phyloP scores from a whole-genome alignment of 2,113 vertebrate genomes.

The Tachysurus vachellii region DNA sequence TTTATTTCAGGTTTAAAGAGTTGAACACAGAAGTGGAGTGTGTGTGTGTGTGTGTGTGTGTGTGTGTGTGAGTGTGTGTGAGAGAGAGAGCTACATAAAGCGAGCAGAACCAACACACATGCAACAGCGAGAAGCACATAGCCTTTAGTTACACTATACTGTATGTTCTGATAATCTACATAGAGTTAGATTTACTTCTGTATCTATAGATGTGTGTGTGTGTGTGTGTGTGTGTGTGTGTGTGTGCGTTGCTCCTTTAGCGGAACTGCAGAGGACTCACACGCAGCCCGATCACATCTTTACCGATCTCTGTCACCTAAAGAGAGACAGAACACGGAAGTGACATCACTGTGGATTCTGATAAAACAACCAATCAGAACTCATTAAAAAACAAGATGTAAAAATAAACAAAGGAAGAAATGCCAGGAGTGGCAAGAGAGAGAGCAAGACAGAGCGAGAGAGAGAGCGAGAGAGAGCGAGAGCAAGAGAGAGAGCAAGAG shows the following conservation, averaged over 20 bases:
- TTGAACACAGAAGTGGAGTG: conserved; percentile 7
- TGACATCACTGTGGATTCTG: background rate
- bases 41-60: conserved; percentile 7
- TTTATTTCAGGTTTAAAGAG: conserved; percentile 38
- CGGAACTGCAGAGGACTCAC: conserved; percentile 98
- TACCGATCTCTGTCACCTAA: conserved; percentile 93
- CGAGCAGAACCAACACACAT: background rate
- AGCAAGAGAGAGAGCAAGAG: too few relatives aligned
- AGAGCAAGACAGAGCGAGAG: background rate
- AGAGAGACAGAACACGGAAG: background rate
- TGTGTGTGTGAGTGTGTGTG: background rate
- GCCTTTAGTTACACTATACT: background rate
- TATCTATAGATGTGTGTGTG: background rate
- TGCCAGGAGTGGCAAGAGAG: background rate
- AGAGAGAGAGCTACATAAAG: background rate
- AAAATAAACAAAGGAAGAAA: background rate
- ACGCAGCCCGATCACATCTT: conserved; percentile 91
- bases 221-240: conserved; percentile 9
- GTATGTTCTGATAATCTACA: background rate
- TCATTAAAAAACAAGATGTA: background rate
- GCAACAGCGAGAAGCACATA: background rate
- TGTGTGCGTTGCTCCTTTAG: conserved; percentile 58
- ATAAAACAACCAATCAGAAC: background rate
- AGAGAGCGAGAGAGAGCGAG: background rate
- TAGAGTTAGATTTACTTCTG: background rate